Evolutionary conservation across 2,113 vertebrate species (phyloP).

Genomic region (Menura novaehollandiae): DNA sequence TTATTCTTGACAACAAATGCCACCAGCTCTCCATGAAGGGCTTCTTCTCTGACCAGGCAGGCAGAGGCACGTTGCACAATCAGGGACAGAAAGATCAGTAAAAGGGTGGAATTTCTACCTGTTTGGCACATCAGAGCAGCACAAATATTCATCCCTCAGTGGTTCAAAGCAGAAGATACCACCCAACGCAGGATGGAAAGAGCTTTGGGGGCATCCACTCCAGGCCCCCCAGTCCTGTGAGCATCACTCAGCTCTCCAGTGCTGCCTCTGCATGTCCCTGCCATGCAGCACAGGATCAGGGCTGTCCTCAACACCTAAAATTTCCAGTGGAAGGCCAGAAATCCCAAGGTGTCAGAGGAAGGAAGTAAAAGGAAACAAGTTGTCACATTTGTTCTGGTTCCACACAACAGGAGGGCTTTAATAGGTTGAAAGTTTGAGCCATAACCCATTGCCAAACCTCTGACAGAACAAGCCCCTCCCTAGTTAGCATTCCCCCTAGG

Average conservation of each 20-base stretch:
- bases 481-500: not conserved
- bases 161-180: not conserved
- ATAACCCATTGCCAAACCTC: not conserved
- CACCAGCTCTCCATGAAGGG: not conserved
- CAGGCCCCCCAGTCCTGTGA: not conserved
- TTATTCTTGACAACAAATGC: not conserved
- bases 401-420: not conserved
- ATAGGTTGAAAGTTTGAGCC: not conserved
- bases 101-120: not conserved
- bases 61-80: not conserved
- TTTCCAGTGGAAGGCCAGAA: not conserved
- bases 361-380: not conserved
- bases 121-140: not conserved
- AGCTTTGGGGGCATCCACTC: not conserved
- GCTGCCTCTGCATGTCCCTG: not conserved
- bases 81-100: not conserved
- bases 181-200: not conserved
- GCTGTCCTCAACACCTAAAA: not conserved
- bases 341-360: not conserved
- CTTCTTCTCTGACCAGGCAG: not conserved
- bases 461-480: not conserved
- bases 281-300: not conserved
- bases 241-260: not conserved
- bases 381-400: not conserved
- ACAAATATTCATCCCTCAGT: fast-evolving